Evolutionary conservation across 2,797 vertebrate genomes (phyloP), one percentile per base, ranked within the genome.

Genomic region (Danio jaintianensis): DNA sequence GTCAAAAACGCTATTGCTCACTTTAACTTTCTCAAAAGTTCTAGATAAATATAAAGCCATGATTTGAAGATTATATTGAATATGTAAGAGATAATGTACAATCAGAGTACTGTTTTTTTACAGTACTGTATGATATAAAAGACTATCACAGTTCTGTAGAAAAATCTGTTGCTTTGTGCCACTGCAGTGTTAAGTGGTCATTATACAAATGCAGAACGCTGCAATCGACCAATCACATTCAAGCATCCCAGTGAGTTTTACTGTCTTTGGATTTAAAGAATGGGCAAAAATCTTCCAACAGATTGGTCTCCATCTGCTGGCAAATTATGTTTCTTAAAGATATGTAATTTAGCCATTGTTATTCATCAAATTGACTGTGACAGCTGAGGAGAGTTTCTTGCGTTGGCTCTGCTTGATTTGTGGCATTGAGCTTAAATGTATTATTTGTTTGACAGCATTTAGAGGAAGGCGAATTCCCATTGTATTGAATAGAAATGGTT

Each of bases 231-330:
- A 42, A 78, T 78, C 66, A 10, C 8, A 61, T 12, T 78, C 13
- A 50, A 69, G 55, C 40, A 62, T 79, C 70, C 47, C 47, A 43
- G 56, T 63, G 62, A 71, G 68, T 79, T 15, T 61, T 48, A 67
- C 69, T 83, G 62, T 75, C 72, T 64, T 75, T 71, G 45, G 36
- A 53, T 67, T 79, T 52, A 66, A 64, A 70, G 68, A 64, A 61
- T 75, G 38, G 67, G 66, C 15, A 62, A 6, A 45, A n/a, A 48
- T 75, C 29, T 58, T 83, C 12, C 55, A 66, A 61, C 82, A 88
- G 85, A 85, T 78, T 80, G 85, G 64, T 82, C 81, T 88, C 76
- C 85, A 86, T 79, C 82, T 79, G 84, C 68, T 81, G 82, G 77
- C 68, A 62, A 80, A 78, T 70, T 62, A 45, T 61, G 42, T 52